Evolutionary conservation across 1,140 invertebrate species (phyloP).

Genomic region (Yoshiicerus persimilis): DNA sequence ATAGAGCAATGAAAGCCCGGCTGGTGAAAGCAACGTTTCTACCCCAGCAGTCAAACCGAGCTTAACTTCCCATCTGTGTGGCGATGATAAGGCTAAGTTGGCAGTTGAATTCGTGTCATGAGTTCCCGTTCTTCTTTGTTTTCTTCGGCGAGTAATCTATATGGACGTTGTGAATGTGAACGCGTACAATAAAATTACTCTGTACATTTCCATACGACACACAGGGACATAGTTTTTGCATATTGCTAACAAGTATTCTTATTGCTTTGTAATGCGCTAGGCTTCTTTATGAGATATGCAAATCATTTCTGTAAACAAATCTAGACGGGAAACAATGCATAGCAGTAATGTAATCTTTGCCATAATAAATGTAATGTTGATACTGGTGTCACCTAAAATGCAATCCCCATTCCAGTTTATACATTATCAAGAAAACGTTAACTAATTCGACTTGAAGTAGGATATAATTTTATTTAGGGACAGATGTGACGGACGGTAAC

Average conservation of each 20-base stretch:
- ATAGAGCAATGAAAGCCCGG: neutral
- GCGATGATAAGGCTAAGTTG: neutral
- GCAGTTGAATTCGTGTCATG: neutral
- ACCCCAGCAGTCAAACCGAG: neutral
- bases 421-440: too few relatives aligned
- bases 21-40: neutral
- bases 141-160: neutral
- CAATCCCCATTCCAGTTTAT: too few relatives aligned
- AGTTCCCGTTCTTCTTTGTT: neutral
- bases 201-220: neutral
- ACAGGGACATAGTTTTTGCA: too few relatives aligned
- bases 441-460: too few relatives aligned
- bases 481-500: too few relatives aligned
- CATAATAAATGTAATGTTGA: too few relatives aligned
- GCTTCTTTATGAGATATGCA: neutral
- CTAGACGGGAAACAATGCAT: neutral
- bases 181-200: neutral
- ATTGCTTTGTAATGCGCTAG: neutral
- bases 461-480: too few relatives aligned
- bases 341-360: too few relatives aligned
- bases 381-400: too few relatives aligned
- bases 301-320: neutral
- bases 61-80: slow-evolving; percentile 10
- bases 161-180: neutral
- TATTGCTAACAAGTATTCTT: too few relatives aligned